Conservation (phyloP, 2,888 invertebrate genomes). For the Chymomyza amoena region DNA sequence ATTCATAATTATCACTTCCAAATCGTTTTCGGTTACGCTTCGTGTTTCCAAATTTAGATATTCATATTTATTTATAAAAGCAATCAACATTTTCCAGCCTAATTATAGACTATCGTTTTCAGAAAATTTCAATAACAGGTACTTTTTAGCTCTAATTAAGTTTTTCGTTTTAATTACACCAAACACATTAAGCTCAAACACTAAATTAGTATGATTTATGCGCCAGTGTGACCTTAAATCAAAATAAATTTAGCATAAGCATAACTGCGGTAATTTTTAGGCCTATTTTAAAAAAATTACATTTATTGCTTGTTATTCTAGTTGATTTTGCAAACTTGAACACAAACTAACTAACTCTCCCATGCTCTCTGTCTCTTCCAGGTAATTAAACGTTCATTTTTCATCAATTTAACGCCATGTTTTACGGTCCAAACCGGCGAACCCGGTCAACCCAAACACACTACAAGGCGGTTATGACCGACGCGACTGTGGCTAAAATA, state of each 20-base stretch:
- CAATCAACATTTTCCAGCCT: too few species aligned
- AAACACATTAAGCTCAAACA: neutral
- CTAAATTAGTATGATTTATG: neutral
- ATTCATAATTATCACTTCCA: too few species aligned
- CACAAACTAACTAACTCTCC: conserved; percentile 27
- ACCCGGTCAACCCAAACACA: neutral
- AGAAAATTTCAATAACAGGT: neutral
- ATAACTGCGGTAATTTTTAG: too few species aligned
- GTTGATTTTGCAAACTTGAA: conserved; percentile 4
- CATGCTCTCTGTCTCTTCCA: conserved; percentile 34
- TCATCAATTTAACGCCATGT: conserved; percentile 38
- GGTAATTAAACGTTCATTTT: conserved; percentile 58
- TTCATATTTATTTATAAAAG: too few species aligned
- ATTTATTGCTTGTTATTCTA: neutral
- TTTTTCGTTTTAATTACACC: neutral
- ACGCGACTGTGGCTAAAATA: conserved; percentile 18
- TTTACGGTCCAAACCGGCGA: conserved; percentile 18
- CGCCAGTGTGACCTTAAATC: neutral
- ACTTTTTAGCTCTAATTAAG: neutral
- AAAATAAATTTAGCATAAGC: neutral
- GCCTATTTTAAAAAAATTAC: neutral
- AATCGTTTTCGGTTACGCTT: too few species aligned
- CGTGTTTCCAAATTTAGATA: too few species aligned
- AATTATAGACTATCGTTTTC: neutral
- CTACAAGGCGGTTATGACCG: neutral